Base-by-base conservation (phyloP, 2,797 vertebrate genomes). In the Hoplostethus mediterraneus region DNA sequence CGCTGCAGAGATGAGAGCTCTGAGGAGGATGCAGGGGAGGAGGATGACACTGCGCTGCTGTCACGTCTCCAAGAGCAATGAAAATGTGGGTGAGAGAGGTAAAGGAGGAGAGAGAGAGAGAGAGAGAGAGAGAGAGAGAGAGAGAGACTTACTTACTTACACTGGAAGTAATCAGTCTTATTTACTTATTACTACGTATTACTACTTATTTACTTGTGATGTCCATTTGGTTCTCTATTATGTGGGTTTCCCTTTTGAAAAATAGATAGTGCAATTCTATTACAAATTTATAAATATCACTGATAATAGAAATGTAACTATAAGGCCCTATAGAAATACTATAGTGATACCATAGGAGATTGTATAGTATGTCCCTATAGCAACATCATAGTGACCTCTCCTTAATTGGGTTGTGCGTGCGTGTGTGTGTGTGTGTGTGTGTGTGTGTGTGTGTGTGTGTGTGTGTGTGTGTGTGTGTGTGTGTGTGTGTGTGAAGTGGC, bases 21-120 rank as follows among this genome's bases (percentile, higher is more conserved):
- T 21, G 44, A 8, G 31, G 28, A 56, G 11, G 44, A 11, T 55
- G 47, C 49, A 10, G 54, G 10, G 17, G 59, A 68, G 57, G 62
- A 68, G 0, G 30, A 36, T 2, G 6, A 60, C 5, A 57, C 55
- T 21, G 77, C 0, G 58, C 67, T 67, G 75, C 66, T 17, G 66
- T 67, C 71, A 3, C 73, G 31, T 60, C 79, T 36, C 25, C 55
- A 1, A 6, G 51, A 47, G 54, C 4, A 16, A 33, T 38, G 61
- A 6, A 36, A 49, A 62, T n/a, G 42, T 40, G 16, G 25, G 67
- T 9, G 1, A 7, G 51, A 51, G 54, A 73, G 42, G 56, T 5
- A 17, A 30, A 48, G 61, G 4, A 36, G 45, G 66, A 21, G 42
- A 44, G 16, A 30, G 67, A 31, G 21, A 44, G 42, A 44, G 42